A percentile compares a stretch with the other conserved stretches of the same genome.
phyloP scores from a whole-genome alignment of 2,797 vertebrate genomes.

The Astyanax mexicanus region DNA sequence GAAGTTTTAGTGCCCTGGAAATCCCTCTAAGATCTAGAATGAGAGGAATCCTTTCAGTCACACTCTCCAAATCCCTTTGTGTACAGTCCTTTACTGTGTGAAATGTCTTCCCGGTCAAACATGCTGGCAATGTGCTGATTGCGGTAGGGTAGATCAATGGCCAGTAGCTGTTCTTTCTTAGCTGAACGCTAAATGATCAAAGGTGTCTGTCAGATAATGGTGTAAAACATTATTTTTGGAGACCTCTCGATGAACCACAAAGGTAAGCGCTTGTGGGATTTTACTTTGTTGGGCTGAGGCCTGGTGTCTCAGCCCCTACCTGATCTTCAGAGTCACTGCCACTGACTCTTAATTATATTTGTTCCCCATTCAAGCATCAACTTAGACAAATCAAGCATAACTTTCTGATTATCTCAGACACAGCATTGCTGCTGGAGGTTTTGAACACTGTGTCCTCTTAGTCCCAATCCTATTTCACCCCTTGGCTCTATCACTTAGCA shows the following conservation, averaged over 20 bases:
- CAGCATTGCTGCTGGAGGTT: too few species aligned
- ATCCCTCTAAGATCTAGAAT: background rate
- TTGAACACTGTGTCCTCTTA: too few species aligned
- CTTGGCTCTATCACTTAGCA: too few species aligned
- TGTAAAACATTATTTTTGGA: background rate
- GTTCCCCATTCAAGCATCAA: background rate
- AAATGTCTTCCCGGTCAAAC: slow-evolving; percentile 10
- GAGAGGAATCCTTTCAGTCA: too few species aligned
- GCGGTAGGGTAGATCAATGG: background rate
- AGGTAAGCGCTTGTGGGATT: background rate
- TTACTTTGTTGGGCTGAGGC: background rate
- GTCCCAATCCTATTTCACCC: too few species aligned
- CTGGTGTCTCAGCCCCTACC: background rate
- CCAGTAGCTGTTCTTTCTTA: background rate
- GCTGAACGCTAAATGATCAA: background rate
- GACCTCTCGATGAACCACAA: background rate
- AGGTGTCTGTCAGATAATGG: slow-evolving; percentile 4
- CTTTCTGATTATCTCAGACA: too few species aligned
- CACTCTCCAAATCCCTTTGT: background rate
- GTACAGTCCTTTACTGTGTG: background rate
- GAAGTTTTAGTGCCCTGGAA: background rate
- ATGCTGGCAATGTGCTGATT: slow-evolving; percentile 4
- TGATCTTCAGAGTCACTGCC: background rate
- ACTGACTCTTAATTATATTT: background rate
- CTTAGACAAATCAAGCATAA: too few species aligned